Evolutionary conservation across 1,140 invertebrate genomes (phyloP).

Genomic region (Palaemon carinicauda): DNA sequence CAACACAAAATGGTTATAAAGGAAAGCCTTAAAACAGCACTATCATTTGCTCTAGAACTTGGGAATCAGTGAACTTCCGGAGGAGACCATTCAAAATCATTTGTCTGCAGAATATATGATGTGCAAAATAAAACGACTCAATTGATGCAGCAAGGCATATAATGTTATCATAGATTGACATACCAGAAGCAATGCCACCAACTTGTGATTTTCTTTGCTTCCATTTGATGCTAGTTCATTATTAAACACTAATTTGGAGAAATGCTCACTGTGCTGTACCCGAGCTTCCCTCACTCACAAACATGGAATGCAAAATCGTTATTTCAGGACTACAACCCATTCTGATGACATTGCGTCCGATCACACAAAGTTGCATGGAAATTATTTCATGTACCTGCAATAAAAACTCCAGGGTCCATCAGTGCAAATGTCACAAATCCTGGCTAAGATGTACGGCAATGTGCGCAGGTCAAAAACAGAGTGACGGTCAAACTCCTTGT

Average conservation of each 20-base stretch:
- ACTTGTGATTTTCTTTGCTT: not conserved
- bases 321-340: not conserved
- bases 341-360: too few relatives aligned
- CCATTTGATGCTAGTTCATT: not conserved
- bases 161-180: not conserved
- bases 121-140: not conserved
- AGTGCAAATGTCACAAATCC: not conserved
- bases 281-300: not conserved
- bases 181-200: slow-evolving; percentile 3
- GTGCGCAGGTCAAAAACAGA: too few relatives aligned
- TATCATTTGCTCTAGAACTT: not conserved
- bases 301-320: not conserved
- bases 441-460: not conserved
- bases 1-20: not conserved
- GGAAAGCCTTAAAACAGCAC: not conserved
- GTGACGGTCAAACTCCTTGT: too few relatives aligned
- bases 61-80: slow-evolving; percentile 5
- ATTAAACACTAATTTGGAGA: not conserved
- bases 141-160: not conserved
- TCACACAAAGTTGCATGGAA: too few relatives aligned
- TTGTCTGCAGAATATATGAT: not conserved
- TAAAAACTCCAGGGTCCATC: not conserved
- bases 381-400: not conserved
- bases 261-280: not conserved
- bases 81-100: not conserved